Evolutionary conservation across 2,113 vertebrate species (phyloP).

Genomic region (Lamprotornis superbus): DNA sequence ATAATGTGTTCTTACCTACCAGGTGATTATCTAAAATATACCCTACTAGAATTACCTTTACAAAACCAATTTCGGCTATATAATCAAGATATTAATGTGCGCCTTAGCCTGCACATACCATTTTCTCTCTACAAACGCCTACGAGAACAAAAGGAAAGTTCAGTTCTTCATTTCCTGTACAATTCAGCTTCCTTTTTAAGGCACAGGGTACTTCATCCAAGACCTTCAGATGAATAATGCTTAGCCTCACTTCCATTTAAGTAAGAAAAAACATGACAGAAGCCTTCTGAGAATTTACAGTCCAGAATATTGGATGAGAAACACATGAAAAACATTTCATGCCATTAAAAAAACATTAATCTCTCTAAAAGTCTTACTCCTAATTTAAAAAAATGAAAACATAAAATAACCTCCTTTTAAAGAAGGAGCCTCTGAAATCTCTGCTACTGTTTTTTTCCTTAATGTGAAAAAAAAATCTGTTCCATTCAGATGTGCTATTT

Average conservation of each 20-base stretch:
- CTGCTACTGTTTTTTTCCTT: neutral
- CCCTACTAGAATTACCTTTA: neutral
- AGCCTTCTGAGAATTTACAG: neutral
- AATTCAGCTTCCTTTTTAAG: conserved; percentile 17
- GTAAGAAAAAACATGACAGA: neutral
- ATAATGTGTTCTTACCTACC: neutral
- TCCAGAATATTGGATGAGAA: neutral
- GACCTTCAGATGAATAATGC: neutral
- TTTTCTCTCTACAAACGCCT: neutral
- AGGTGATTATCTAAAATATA: neutral
- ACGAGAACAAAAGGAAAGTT: neutral
- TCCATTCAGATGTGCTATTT: neutral
- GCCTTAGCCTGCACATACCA: neutral
- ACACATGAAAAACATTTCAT: neutral
- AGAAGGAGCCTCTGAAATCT: neutral
- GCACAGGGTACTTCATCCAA: neutral
- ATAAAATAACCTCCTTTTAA: neutral
- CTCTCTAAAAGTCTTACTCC: neutral
- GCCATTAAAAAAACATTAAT: neutral
- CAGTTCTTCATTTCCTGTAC: neutral
- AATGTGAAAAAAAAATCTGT: neutral
- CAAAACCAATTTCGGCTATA: neutral
- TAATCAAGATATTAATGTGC: neutral
- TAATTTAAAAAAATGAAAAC: neutral
- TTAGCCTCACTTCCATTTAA: neutral